A percentile compares a stretch with the other conserved stretches of the same genome.
phyloP scores from a whole-genome alignment of 1,140 invertebrate genomes.

The Hirudo medicinalis region DNA sequence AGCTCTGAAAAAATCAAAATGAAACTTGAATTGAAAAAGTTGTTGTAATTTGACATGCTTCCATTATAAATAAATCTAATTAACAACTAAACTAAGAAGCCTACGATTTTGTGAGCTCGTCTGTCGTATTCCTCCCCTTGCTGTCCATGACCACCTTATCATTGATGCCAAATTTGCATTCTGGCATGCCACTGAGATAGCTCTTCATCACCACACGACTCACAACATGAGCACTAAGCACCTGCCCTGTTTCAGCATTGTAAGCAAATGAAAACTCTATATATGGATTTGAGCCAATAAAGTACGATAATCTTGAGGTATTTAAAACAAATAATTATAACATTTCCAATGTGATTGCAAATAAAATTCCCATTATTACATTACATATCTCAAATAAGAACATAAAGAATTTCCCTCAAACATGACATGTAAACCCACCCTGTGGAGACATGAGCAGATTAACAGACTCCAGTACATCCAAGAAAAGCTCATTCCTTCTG shows the following conservation, averaged over 20 bases:
- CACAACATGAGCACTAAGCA: slow-evolving; percentile 94
- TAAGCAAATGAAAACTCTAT: background rate
- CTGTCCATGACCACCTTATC: slow-evolving; percentile 98
- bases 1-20: slow-evolving; percentile 15
- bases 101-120: slow-evolving; percentile 59
- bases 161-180: slow-evolving; percentile 99
- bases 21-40: background rate
- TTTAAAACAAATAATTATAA: too few relatives aligned
- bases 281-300: background rate
- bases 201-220: slow-evolving; percentile 99
- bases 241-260: slow-evolving; percentile 58
- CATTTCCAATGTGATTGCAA: too few relatives aligned
- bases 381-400: too few relatives aligned
- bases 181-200: slow-evolving; percentile 97
- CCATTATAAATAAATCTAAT: background rate
- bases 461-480: slow-evolving; percentile 97
- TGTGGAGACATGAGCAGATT: slow-evolving; percentile 98
- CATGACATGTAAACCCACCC: slow-evolving; percentile 46
- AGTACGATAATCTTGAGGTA: background rate
- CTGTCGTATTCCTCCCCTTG: slow-evolving; percentile 63
- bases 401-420: too few relatives aligned
- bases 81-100: slow-evolving; percentile 1
- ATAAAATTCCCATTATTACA: too few relatives aligned
- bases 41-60: background rate
- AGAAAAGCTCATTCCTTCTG: slow-evolving; percentile 90